These are phyloP conservation scores for Amyelois transitella DNA, from an alignment of 1,140 invertebrate species.

Conservation along the genomic window DNA sequence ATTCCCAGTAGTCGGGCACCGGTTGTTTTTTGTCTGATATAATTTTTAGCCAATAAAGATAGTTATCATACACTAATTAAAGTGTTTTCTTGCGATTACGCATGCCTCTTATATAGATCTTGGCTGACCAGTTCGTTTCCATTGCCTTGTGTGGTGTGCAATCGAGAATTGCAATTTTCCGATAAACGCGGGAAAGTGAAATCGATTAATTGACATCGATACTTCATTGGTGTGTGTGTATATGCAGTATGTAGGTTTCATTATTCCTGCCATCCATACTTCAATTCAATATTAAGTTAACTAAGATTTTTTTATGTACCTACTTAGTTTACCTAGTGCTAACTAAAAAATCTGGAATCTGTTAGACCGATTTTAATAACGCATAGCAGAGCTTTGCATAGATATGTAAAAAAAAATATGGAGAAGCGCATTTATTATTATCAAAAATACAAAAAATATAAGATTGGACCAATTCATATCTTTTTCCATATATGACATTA, in stretches of 20 bases:
- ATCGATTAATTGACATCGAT: neutral
- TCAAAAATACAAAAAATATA: neutral
- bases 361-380: no score
- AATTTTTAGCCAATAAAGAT: slow-evolving; percentile 41
- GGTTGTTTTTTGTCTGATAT: slow-evolving; percentile 29
- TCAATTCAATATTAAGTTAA: no score
- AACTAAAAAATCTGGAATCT: no score
- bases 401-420: neutral
- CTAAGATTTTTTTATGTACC: no score
- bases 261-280: no score
- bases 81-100: slow-evolving; percentile 26
- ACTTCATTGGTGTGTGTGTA: neutral
- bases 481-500: no score
- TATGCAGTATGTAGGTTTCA: no score
- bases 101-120: slow-evolving; percentile 19
- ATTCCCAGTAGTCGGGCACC: slow-evolving; percentile 25
- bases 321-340: no score
- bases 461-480: no score
- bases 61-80: slow-evolving; percentile 29
- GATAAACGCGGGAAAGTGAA: neutral
- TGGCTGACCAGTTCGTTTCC: neutral
- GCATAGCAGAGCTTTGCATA: no score
- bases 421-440: neutral
- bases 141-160: neutral
- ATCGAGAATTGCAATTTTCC: neutral